Evolutionary conservation across 2,797 vertebrate genomes (phyloP), one percentile per base, ranked within the genome.

Genomic region (Dipus sagitta): DNA sequence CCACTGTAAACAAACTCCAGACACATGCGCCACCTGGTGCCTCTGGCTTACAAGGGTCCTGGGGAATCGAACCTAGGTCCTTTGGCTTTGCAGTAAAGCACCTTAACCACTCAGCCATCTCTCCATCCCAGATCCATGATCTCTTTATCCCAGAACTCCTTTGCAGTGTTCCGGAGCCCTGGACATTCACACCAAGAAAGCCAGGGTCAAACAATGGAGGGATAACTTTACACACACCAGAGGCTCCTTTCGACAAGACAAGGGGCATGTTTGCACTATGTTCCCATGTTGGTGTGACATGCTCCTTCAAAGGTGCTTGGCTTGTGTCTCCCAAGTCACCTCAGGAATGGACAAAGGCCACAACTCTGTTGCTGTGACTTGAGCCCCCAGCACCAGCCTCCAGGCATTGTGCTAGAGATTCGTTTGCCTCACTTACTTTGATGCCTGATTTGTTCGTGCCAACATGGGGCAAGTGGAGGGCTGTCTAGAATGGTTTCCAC

Each of bases 201-300:
- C 6, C 58, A 88, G 38, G 30, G 67, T 24, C 30, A 26, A 62
- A 0, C 21, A 21, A 81, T 20, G 5, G 47, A 78, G 1, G 9
- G 11, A 26, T 90, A 42, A 30, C 54, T 83, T 67, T 21, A 24
- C n/a, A 38, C 42, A 47, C 47, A 28, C 28, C 72, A 83, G 47
- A 74, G 62, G 11, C 28, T 2, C 34, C 47, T 90, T 94, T 92
- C 28, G 18, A 86, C 62, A 24, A 12, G 65, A 9, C 62, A 58
- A 79, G 47, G 82, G 32, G 38, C 54, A 85, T 26, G 1, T 23
- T n/a, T 14, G 6, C 14, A 24, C 4, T 32, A 2, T 9, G 28
- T 38, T 1, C 8, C 17, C 18, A 3, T 58, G 5, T 0, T 60
- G 1, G 54, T 30, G 2, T 13, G 62, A 18, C 3, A 3, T 64